Evolutionary conservation across 2,888 invertebrate genomes (phyloP), one percentile per base, ranked within the genome.

Genomic region (Pilophorus perplexus): DNA sequence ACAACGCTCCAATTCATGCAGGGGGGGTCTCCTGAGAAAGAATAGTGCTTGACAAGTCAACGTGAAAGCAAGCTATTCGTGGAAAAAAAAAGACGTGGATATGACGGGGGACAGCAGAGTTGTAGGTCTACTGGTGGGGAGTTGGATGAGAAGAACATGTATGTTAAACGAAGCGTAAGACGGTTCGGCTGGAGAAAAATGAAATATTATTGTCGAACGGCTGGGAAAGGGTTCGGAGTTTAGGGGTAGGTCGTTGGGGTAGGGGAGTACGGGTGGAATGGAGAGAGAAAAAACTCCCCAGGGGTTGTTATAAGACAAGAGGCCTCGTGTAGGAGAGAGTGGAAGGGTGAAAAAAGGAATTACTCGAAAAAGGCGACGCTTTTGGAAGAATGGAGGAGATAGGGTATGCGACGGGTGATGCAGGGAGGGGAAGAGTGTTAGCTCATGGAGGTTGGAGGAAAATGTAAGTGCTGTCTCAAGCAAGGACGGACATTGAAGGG

Each of bases 221-320:
- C 1, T 25, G 16, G 44, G 27, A 52, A 52, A 52, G 20, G 27
- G 52, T 28, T 14, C n/a, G 2, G 10, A 52, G 33, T 33, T n/a
- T 6, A 33, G 33, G 33, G 12, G 12, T 6, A 33, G 12, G 33
- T 6, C 6, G 33, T 33, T 33, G 33, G 12, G 33, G 33, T 8
- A 33, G 33, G 33, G n/a, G 46, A 46, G 46, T 3, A 52, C 23
- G 28, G 28, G 18, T 52, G 16, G 27, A 16, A 52, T 10, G 33
- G 16, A 52, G 18, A 44, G 20, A 44, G 44, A 44, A 44, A 44
- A 28, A 28, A 28, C 16, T 14, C 18, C 52, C 52, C 28, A 52
- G 12, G 28, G 52, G 16, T 52, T 52, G 52, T 52, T 52, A 52
- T 52, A 52, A 52, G 52, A 52, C 52, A 52, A 52, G 52, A 52